A percentile compares a stretch with the other conserved stretches of the same genome.
Conservation (phyloP, 2,797 vertebrate genomes). For the Trematomus bernacchii region DNA sequence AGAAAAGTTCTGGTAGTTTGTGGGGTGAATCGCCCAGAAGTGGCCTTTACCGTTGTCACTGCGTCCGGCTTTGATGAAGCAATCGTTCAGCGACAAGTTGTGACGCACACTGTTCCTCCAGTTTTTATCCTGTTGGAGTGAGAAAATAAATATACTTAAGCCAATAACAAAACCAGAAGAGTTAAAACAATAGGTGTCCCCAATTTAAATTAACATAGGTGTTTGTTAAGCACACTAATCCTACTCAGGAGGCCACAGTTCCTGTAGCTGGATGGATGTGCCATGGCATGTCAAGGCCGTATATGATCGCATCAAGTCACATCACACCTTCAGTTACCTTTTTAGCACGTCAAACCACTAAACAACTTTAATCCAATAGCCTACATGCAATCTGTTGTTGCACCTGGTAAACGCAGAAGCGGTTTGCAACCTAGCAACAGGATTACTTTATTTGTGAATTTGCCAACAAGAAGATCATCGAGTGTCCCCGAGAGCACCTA, state of each 20-base stretch:
- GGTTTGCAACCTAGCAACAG: slow-evolving; percentile 79
- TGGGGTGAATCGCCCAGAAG: slow-evolving; percentile 89
- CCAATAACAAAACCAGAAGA: slow-evolving; percentile 9
- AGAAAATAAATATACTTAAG: slow-evolving; percentile 27
- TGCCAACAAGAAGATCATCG: slow-evolving; percentile 80
- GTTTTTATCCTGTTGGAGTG: slow-evolving; percentile 87
- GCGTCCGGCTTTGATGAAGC: slow-evolving; percentile 89
- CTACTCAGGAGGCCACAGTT: slow-evolving; percentile 59
- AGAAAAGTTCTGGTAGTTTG: slow-evolving; percentile 87
- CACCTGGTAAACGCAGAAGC: slow-evolving; percentile 70
- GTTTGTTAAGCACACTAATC: slow-evolving; percentile 63
- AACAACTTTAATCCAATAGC: slow-evolving; percentile 73
- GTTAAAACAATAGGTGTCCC: slow-evolving; percentile 26
- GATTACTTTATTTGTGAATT: slow-evolving; percentile 81
- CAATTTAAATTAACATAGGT: slow-evolving; percentile 33
- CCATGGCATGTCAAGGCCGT: slow-evolving; percentile 54
- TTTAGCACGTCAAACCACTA: slow-evolving; percentile 69
- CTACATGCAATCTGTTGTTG: slow-evolving; percentile 71
- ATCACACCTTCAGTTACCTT: slow-evolving; percentile 70
- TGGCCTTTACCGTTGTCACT: slow-evolving; percentile 91
- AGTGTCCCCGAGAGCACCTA: slow-evolving; percentile 63
- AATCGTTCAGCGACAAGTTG: slow-evolving; percentile 91
- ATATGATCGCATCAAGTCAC: slow-evolving; percentile 63
- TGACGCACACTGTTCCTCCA: slow-evolving; percentile 91
- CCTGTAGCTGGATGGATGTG: slow-evolving; percentile 57